These are phyloP conservation scores for Sipha maydis DNA, from an alignment of 2,888 invertebrate species.

Conservation along the genomic window DNA sequence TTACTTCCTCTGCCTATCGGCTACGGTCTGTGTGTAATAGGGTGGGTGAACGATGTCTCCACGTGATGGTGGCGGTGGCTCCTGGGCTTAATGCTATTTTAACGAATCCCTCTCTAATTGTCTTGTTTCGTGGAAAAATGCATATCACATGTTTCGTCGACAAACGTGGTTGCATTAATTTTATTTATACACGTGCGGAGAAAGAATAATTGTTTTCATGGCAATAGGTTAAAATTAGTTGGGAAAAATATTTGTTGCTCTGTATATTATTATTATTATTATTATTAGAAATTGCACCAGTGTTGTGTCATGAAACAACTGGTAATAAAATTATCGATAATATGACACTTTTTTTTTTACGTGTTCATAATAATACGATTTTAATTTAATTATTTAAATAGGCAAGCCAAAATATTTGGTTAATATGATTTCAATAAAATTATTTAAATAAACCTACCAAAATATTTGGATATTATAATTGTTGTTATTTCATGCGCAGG, in stretches of 20 bases:
- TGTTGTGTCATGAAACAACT: background rate
- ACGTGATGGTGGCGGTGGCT: background rate
- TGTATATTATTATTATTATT: background rate
- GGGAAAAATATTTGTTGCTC: background rate
- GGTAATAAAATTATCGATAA: background rate
- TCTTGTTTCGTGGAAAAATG: background rate
- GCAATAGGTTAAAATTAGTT: background rate
- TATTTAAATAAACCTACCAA: background rate
- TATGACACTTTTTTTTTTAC: background rate
- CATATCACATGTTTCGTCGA: background rate
- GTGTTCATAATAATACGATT: slow-evolving; percentile 11
- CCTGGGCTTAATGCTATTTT: background rate
- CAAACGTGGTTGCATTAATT: background rate
- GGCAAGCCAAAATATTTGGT: background rate
- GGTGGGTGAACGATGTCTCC: background rate
- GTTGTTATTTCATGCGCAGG: background rate
- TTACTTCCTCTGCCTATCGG: no score
- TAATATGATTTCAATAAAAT: background rate
- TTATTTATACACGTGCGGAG: slow-evolving; percentile 4
- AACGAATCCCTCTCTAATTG: slow-evolving; percentile 11
- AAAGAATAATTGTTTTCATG: background rate
- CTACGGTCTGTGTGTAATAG: no score
- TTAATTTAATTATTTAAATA: background rate
- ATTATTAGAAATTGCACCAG: background rate
- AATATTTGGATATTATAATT: background rate